phyloP scores from a whole-genome alignment of 2,113 vertebrate species.

The Perca schrenkii region DNA sequence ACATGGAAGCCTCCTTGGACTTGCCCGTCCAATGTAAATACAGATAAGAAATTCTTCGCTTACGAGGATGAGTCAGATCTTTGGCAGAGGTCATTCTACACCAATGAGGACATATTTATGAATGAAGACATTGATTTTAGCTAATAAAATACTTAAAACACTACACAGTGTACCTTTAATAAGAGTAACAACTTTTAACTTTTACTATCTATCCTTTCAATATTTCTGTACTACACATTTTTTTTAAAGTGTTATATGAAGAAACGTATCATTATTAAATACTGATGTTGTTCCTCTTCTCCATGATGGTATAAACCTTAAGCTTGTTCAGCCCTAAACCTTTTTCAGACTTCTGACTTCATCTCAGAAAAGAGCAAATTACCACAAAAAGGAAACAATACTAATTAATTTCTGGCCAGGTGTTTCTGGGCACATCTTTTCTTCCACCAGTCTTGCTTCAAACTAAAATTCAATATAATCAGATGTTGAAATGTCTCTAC shows the following conservation, averaged over 20 bases:
- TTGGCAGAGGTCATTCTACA: too few relatives aligned
- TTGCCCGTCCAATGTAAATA: too few relatives aligned
- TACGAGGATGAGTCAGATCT: too few relatives aligned
- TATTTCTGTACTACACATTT: not conserved
- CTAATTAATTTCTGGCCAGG: constrained; percentile 7
- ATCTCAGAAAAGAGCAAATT: not conserved
- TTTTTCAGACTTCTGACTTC: not conserved
- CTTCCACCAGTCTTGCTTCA: not conserved
- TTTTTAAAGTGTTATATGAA: not conserved
- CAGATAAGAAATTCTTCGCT: too few relatives aligned
- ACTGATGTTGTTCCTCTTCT: not conserved
- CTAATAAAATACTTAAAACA: too few relatives aligned
- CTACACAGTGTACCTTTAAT: not conserved
- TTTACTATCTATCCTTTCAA: too few relatives aligned
- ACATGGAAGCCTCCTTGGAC: too few relatives aligned
- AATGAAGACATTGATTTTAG: too few relatives aligned
- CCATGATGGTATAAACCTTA: not conserved
- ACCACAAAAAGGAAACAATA: not conserved
- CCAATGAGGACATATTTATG: too few relatives aligned
- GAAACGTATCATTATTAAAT: not conserved
- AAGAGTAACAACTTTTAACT: not conserved
- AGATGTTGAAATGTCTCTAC: constrained; percentile 43
- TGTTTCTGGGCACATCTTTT: not conserved
- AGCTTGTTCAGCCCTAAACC: not conserved
- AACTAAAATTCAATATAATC: constrained; percentile 33